phyloP scores from a whole-genome alignment of 2,113 vertebrate genomes.

The Cyphomyrus plagiostoma region DNA sequence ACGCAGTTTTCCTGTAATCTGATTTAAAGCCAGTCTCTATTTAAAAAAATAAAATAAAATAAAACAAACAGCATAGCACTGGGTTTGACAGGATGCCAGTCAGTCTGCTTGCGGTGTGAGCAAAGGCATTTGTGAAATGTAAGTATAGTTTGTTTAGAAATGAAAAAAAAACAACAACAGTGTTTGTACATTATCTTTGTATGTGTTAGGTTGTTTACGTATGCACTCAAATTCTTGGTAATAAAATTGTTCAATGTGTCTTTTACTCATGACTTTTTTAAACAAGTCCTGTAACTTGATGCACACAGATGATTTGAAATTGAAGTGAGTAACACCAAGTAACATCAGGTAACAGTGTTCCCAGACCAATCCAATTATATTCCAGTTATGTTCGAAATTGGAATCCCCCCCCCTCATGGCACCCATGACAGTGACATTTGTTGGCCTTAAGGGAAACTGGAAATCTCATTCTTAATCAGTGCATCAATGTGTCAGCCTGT shows the following conservation, averaged over 20 bases:
- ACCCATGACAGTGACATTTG: not conserved
- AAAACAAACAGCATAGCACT: not conserved
- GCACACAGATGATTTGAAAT: not conserved
- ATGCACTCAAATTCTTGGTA: constrained; percentile 36
- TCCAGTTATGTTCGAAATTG: not conserved
- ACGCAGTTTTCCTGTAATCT: not conserved
- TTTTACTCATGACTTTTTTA: not conserved
- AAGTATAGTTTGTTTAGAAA: constrained; percentile 36
- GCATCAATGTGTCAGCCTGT: not conserved
- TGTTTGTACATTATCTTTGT: constrained; percentile 42
- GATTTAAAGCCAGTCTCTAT: not conserved
- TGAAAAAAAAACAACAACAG: constrained; percentile 23
- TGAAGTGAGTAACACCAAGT: not conserved
- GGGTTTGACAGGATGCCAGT: constrained; percentile 23
- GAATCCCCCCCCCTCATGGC: not conserved
- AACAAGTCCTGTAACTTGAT: not conserved
- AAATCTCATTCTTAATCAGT: not conserved
- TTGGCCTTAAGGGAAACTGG: not conserved
- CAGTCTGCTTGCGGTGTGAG: constrained; percentile 25
- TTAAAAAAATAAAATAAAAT: not conserved
- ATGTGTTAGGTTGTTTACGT: constrained; percentile 41
- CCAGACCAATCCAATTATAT: not conserved
- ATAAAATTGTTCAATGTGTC: constrained; percentile 39
- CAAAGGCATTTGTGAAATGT: constrained; percentile 28
- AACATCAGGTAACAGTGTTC: not conserved